phyloP scores from a whole-genome alignment of 1,140 invertebrate genomes.

The Agraylea sexmaculata region DNA sequence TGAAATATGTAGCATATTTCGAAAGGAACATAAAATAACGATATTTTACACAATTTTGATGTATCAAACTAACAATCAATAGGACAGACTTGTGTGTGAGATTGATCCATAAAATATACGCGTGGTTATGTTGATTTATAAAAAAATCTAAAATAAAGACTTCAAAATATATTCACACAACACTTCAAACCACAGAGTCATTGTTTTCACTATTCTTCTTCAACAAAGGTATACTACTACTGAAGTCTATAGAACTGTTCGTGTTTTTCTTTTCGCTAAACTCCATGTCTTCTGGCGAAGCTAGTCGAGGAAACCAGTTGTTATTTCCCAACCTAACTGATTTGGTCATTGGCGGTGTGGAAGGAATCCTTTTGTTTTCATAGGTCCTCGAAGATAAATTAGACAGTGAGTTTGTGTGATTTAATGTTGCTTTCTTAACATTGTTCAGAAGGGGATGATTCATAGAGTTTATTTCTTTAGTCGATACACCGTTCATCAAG shows the following conservation, averaged over 20 bases:
- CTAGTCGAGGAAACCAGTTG: conserved; percentile 35
- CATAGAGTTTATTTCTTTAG: conserved; percentile 27
- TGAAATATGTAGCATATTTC: too few species aligned
- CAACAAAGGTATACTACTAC: conserved; percentile 33
- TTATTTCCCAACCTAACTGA: conserved; percentile 36
- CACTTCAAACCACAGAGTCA: conserved; percentile 37
- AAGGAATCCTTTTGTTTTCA: conserved; percentile 3
- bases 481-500: conserved; percentile 29
- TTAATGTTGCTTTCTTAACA: conserved; percentile 1
- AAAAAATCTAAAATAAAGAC: too few species aligned
- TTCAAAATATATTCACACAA: too few species aligned
- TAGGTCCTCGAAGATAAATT: conserved; percentile 6
- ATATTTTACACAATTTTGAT: too few species aligned
- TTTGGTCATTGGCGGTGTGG: conserved; percentile 19
- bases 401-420: conserved; percentile 1
- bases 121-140: too few species aligned
- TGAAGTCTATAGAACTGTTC: conserved; percentile 32
- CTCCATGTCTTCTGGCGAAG: conserved; percentile 35
- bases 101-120: too few species aligned
- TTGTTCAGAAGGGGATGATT: conserved; percentile 31
- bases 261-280: conserved; percentile 28
- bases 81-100: too few species aligned
- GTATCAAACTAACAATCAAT: too few species aligned
- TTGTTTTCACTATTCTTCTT: conserved; percentile 31
- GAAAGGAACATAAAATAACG: too few species aligned